phyloP scores from a whole-genome alignment of 2,888 invertebrate species.

The Nomada lathburiana region DNA sequence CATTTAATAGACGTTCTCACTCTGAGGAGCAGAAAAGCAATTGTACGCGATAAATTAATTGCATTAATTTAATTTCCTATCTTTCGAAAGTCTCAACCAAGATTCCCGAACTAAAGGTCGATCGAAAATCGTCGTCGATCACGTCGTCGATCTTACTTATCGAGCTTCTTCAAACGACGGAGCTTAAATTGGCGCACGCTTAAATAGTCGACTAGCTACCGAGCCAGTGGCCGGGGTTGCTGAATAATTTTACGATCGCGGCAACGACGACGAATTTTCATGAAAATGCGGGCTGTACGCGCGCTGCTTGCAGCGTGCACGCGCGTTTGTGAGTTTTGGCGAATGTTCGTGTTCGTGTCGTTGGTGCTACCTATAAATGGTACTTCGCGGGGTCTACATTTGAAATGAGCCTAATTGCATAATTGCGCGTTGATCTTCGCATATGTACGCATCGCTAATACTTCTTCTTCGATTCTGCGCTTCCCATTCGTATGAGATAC shows the following conservation, averaged over 20 bases:
- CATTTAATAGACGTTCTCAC: no score
- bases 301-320: no score
- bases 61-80: no score
- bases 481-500: background rate
- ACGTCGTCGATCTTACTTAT: conserved; percentile 37
- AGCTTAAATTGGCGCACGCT: conserved; percentile 30
- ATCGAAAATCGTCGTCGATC: conserved; percentile 33
- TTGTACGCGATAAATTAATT: no score
- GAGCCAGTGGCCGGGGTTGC: background rate
- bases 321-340: conserved; percentile 22
- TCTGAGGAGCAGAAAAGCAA: no score
- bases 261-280: conserved; percentile 46
- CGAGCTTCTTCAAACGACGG: conserved; percentile 41
- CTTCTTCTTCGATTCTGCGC: background rate
- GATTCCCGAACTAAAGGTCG: background rate
- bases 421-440: conserved; percentile 66
- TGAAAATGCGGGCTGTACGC: conserved; percentile 37
- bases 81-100: background rate
- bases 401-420: conserved; percentile 69
- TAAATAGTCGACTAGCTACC: conserved; percentile 23
- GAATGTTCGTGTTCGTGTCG: conserved; percentile 1
- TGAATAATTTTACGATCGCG: conserved; percentile 60
- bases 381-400: conserved; percentile 69
- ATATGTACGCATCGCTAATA: conserved; percentile 61
- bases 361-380: conserved; percentile 52